A percentile compares a stretch with the other conserved stretches of the same genome.
Evolutionary conservation across 2,113 vertebrate genomes (phyloP).

Genomic region (Cebidichthys violaceus): DNA sequence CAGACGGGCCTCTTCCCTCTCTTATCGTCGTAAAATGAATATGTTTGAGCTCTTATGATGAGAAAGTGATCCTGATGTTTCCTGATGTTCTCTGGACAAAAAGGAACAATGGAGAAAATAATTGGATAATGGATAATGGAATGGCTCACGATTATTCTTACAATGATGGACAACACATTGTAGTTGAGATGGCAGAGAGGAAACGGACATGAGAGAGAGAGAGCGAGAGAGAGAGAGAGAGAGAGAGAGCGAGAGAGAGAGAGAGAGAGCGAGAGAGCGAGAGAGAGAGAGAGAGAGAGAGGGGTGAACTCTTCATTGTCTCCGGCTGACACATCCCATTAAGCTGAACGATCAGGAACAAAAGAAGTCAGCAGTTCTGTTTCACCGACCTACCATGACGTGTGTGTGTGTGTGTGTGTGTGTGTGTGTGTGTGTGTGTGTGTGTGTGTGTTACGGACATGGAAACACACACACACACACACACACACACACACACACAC

Average conservation of each 20-base stretch:
- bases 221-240: background rate
- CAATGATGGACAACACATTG: background rate
- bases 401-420: slow-evolving; percentile 41
- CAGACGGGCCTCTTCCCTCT: too few species aligned
- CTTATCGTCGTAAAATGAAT: too few species aligned
- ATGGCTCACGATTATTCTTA: too few species aligned
- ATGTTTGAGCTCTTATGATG: too few species aligned
- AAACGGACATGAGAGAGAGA: slow-evolving; percentile 22
- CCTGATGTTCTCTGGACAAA: too few species aligned
- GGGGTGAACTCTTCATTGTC: slow-evolving; percentile 39
- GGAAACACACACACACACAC: background rate
- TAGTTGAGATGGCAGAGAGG: background rate
- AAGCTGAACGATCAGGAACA: slow-evolving; percentile 36
- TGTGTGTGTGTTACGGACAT: background rate
- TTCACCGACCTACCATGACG: slow-evolving; percentile 23
- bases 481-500: background rate
- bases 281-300: background rate
- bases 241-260: background rate
- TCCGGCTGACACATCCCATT: slow-evolving; percentile 19
- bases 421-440: slow-evolving; percentile 23
- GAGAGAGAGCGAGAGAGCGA: background rate
- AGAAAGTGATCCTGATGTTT: too few species aligned
- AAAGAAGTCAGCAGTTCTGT: slow-evolving; percentile 47
- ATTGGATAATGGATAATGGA: background rate
- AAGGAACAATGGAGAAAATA: background rate